phyloP scores from a whole-genome alignment of 2,888 invertebrate genomes.

The Leucozona laternaria region DNA sequence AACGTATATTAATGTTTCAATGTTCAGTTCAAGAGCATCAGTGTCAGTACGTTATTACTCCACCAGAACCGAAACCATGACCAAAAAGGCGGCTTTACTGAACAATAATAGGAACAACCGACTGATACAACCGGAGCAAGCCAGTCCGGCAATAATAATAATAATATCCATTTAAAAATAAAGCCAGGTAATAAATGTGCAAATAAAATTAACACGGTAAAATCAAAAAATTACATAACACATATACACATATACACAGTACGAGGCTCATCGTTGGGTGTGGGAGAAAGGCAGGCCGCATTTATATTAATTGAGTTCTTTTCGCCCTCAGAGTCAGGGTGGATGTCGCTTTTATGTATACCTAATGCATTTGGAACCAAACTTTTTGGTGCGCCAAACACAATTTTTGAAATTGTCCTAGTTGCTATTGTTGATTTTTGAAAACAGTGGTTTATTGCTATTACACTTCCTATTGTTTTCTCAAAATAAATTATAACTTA shows the following conservation, averaged over 20 bases:
- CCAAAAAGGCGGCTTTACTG: constrained; percentile 35
- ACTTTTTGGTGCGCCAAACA: constrained; percentile 23
- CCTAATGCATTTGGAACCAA: constrained; percentile 60
- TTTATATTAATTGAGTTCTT: constrained; percentile 70
- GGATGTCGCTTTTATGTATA: too few species aligned
- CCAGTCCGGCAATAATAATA: constrained; percentile 58
- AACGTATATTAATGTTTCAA: constrained; percentile 72
- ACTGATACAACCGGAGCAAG: constrained; percentile 61
- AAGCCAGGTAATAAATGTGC: constrained; percentile 76
- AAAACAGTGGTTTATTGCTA: neutral
- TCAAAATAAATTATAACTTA: too few species aligned
- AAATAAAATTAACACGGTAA: constrained; percentile 75
- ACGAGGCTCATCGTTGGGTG: neutral
- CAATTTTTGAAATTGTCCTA: constrained; percentile 21
- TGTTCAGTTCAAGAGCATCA: constrained; percentile 60
- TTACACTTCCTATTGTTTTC: constrained; percentile 9
- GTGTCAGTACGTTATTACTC: constrained; percentile 55
- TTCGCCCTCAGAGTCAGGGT: constrained; percentile 14
- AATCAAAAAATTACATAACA: constrained; percentile 72
- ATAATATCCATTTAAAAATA: constrained; percentile 74
- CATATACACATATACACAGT: neutral
- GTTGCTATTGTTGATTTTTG: constrained; percentile 7
- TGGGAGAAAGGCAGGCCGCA: constrained; percentile 13
- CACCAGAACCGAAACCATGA: constrained; percentile 2
- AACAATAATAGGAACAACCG: constrained; percentile 43